Percentiles rank a stretch among this genome's conserved stretches.
phyloP scores from a whole-genome alignment of 2,888 invertebrate genomes.

The Cerceris rybyensis region DNA sequence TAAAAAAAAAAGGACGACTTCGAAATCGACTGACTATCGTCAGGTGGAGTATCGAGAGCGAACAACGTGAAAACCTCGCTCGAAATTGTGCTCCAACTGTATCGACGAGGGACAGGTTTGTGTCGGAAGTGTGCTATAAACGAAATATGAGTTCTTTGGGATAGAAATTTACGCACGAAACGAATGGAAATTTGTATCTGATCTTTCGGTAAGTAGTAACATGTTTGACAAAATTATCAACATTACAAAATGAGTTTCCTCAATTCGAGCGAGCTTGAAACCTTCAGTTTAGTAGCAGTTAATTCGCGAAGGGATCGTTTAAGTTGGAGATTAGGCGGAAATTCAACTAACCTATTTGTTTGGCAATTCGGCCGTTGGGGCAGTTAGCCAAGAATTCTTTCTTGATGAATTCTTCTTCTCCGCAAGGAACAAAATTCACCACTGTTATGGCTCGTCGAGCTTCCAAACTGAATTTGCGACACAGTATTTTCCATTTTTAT shows the following conservation, averaged over 20 bases:
- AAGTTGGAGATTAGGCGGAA: constrained; percentile 54
- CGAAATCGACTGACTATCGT: background rate
- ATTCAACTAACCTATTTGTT: constrained; percentile 24
- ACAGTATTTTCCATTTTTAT: constrained; percentile 2
- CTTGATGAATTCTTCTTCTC: background rate
- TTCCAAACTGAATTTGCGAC: background rate
- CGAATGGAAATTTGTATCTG: no score
- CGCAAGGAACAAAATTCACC: no score
- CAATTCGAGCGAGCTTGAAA: constrained; percentile 36
- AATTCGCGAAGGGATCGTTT: constrained; percentile 42
- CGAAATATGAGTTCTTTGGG: no score
- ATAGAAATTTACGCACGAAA: no score
- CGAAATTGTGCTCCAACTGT: no score
- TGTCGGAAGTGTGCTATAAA: no score
- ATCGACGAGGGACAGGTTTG: no score
- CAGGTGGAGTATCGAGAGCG: no score
- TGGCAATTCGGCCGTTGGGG: background rate
- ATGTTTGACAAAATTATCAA: constrained; percentile 27
- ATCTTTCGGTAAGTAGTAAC: constrained; percentile 14
- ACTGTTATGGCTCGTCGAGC: no score
- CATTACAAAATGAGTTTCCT: constrained; percentile 49
- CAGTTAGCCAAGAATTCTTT: constrained; percentile 21
- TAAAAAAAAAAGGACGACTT: background rate
- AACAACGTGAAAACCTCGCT: no score
- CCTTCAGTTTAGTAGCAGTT: constrained; percentile 37